Conservation (phyloP, 2,888 invertebrate genomes). For the Coecobrya sp. region DNA sequence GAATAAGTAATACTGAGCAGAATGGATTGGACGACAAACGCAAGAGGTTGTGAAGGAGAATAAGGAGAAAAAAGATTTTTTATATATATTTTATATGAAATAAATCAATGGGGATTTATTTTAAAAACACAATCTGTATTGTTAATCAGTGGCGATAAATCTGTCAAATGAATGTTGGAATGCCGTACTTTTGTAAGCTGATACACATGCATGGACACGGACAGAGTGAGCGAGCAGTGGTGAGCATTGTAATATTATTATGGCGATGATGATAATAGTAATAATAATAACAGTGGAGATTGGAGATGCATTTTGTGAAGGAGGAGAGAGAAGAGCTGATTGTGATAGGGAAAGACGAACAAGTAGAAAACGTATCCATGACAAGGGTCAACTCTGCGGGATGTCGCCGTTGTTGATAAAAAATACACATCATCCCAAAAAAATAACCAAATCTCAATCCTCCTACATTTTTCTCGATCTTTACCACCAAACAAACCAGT, state of each 20-base stretch:
- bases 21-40: slow-evolving; percentile 43
- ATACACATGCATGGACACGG: slow-evolving; percentile 86
- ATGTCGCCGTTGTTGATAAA: slow-evolving; percentile 86
- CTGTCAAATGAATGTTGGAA: slow-evolving; percentile 87
- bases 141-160: slow-evolving; percentile 87
- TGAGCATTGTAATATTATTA: slow-evolving; percentile 40
- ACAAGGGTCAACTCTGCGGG: slow-evolving; percentile 87
- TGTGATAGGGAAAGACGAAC: slow-evolving; percentile 79
- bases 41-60: background rate
- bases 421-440: slow-evolving; percentile 83
- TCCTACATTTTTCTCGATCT: slow-evolving; percentile 85
- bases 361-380: slow-evolving; percentile 85
- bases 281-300: slow-evolving; percentile 56
- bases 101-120: slow-evolving; percentile 87
- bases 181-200: slow-evolving; percentile 87
- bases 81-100: slow-evolving; percentile 86
- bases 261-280: slow-evolving; percentile 37
- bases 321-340: slow-evolving; percentile 82
- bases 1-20: slow-evolving; percentile 3
- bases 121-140: slow-evolving; percentile 87
- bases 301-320: slow-evolving; percentile 58
- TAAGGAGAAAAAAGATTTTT: background rate
- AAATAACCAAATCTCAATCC: slow-evolving; percentile 82
- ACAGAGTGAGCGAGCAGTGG: slow-evolving; percentile 55
- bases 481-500: slow-evolving; percentile 28